Conservation (phyloP, 2,888 invertebrate species). For the Drosophila colorata region DNA sequence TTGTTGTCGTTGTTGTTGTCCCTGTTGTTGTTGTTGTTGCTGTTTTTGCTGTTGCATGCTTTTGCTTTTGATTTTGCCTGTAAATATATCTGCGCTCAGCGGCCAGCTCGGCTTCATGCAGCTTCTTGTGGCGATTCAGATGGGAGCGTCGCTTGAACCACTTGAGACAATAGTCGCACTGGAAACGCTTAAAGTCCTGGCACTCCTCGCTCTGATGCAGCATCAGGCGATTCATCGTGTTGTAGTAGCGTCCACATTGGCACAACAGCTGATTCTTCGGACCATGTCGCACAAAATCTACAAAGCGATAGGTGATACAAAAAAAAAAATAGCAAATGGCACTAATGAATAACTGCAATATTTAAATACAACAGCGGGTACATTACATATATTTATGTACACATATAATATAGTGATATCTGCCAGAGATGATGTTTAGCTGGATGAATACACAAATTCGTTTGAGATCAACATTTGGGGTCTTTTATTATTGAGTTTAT, state of each 20-base stretch:
- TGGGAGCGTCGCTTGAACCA: constrained; percentile 83
- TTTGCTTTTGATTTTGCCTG: constrained; percentile 37
- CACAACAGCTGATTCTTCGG: constrained; percentile 74
- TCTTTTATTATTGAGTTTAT: constrained; percentile 33
- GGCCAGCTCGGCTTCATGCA: constrained; percentile 75
- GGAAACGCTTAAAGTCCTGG: constrained; percentile 76
- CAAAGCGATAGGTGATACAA: constrained; percentile 25
- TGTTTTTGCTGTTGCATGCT: neutral
- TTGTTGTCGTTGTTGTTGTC: neutral
- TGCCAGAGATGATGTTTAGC: constrained; percentile 32
- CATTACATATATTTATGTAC: constrained; percentile 1
- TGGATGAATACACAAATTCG: constrained; percentile 69
- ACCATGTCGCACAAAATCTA: constrained; percentile 57
- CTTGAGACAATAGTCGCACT: constrained; percentile 79
- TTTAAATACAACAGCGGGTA: constrained; percentile 1
- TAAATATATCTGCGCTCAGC: constrained; percentile 40
- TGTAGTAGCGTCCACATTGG: constrained; percentile 86
- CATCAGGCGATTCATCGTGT: constrained; percentile 73
- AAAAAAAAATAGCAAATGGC: constrained; percentile 28
- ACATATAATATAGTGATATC: constrained; percentile 4
- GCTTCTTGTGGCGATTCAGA: constrained; percentile 81
- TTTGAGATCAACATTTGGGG: constrained; percentile 38
- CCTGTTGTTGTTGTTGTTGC: constrained; percentile 2
- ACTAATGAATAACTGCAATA: constrained; percentile 21
- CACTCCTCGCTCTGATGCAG: constrained; percentile 81